phyloP scores from a whole-genome alignment of 2,113 vertebrate species.

The Pterocles gutturalis region DNA sequence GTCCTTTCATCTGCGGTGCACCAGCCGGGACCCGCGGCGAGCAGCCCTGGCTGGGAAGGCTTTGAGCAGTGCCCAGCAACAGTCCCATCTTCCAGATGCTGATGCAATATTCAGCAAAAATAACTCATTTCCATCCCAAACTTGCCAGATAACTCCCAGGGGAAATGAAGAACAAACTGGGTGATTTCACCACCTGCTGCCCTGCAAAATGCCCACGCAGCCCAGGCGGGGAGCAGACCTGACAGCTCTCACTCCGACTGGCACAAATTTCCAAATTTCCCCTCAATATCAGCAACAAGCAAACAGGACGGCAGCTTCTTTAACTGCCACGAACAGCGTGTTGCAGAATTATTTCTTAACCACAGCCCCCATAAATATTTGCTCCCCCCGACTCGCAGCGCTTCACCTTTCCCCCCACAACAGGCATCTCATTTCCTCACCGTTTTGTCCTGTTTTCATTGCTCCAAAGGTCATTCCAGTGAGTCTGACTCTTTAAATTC shows the following conservation, averaged over 20 bases:
- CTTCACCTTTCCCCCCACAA: not conserved
- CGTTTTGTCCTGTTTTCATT: not conserved
- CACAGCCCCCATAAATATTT: not conserved
- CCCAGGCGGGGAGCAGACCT: not conserved
- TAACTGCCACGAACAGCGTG: rapidly evolving
- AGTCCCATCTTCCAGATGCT: not conserved
- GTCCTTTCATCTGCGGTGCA: not conserved
- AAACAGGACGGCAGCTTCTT: not conserved
- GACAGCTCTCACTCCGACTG: not conserved
- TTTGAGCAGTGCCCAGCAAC: not conserved
- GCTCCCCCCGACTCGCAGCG: rapidly evolving
- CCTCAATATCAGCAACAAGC: not conserved
- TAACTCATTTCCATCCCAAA: not conserved
- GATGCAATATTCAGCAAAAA: not conserved
- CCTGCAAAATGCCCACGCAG: not conserved
- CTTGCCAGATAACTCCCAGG: not conserved
- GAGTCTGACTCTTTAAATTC: not conserved
- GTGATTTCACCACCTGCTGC: not conserved
- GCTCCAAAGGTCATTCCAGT: not conserved
- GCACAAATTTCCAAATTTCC: rapidly evolving
- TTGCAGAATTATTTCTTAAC: not conserved
- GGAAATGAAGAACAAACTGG: not conserved
- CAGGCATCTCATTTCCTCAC: not conserved
- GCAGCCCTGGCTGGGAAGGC: not conserved
- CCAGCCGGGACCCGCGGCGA: not conserved